These are phyloP conservation scores for Lepidonotus clava DNA, from an alignment of 2,888 invertebrate species.

Conservation along the genomic window DNA sequence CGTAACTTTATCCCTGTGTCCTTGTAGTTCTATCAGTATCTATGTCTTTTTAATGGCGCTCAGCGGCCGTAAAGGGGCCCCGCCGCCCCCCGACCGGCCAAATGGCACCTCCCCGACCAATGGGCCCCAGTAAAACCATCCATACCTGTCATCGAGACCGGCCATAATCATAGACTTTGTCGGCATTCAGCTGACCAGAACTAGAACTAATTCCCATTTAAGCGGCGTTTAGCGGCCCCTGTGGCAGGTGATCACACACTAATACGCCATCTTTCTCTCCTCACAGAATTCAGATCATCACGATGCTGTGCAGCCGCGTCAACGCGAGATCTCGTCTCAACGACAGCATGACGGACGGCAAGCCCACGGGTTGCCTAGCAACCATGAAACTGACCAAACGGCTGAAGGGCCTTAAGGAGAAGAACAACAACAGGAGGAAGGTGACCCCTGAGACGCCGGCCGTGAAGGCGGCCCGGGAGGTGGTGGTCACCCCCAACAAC, in stretches of 20 bases:
- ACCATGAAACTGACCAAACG: conserved; percentile 8
- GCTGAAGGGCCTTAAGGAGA: conserved; percentile 27
- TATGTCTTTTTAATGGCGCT: conserved; percentile 7
- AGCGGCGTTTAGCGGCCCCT: not conserved
- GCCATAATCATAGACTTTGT: not conserved
- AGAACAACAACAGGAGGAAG: not conserved
- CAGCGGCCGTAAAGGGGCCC: not conserved
- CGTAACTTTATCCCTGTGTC: not conserved
- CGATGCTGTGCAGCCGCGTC: conserved; percentile 22
- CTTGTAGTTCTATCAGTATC: not conserved
- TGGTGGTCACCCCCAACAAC: not conserved
- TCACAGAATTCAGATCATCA: not conserved
- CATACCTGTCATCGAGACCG: not conserved
- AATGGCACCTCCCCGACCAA: not conserved
- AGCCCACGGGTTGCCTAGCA: conserved; percentile 43
- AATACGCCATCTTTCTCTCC: not conserved
- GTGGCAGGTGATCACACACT: not conserved
- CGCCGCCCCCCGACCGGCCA: not conserved
- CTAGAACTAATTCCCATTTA: conserved; percentile 17
- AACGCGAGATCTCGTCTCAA: conserved; percentile 38
- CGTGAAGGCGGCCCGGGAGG: not conserved
- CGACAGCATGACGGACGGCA: conserved; percentile 5
- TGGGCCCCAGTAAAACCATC: not conserved
- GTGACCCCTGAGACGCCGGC: not conserved
- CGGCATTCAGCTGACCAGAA: not conserved